These are phyloP conservation scores for Pollenia angustigena DNA, from an alignment of 2,888 invertebrate species.

Conservation along the genomic window DNA sequence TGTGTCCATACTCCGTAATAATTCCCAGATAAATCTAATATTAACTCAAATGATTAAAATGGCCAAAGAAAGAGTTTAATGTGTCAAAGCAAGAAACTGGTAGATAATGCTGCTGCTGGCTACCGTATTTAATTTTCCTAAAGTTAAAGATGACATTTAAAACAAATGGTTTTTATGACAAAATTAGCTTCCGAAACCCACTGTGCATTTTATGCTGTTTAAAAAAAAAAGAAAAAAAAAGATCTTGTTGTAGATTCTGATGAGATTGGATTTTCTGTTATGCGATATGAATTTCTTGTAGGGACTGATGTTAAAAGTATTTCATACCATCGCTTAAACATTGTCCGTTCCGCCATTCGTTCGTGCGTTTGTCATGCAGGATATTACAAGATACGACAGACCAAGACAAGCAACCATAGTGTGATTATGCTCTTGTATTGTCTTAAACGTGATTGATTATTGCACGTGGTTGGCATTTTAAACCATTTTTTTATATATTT, in stretches of 20 bases:
- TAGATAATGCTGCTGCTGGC: no score
- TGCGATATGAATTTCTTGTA: slow-evolving; percentile 6
- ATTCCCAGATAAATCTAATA: no score
- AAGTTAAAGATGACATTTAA: no score
- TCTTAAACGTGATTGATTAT: slow-evolving; percentile 73
- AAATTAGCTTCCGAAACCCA: background rate
- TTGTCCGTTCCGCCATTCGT: background rate
- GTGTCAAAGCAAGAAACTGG: no score
- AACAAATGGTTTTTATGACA: no score
- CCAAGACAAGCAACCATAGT: slow-evolving; percentile 64
- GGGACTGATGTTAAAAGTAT: slow-evolving; percentile 18
- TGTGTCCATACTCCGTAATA: no score
- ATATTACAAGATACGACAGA: slow-evolving; percentile 30
- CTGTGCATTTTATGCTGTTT: slow-evolving; percentile 20
- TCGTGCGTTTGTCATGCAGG: slow-evolving; percentile 37
- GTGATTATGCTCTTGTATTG: slow-evolving; percentile 73
- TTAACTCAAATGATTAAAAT: no score
- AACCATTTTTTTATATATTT: slow-evolving; percentile 39
- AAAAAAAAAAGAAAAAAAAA: background rate
- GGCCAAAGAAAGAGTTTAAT: no score
- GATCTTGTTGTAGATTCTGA: slow-evolving; percentile 12
- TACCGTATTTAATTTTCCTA: no score
- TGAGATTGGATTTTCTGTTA: slow-evolving; percentile 29
- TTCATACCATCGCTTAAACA: slow-evolving; percentile 17
- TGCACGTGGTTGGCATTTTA: slow-evolving; percentile 72